Base-by-base conservation (phyloP, 37 sponge, comb jelly and placozoan species). In the Bolinopsis microptera region DNA sequence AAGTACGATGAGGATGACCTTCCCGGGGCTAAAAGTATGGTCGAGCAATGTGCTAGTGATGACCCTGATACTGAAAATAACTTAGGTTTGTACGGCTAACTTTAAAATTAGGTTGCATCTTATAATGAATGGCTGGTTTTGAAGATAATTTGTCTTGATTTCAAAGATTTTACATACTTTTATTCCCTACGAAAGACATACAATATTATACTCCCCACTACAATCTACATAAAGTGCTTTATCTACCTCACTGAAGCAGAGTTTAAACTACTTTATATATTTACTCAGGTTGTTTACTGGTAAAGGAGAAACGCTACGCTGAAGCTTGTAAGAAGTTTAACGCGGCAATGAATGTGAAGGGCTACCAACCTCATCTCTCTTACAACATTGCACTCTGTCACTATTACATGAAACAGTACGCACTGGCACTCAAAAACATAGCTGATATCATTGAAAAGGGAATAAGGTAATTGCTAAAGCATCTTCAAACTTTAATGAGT, bases 401-500 rank as follows among this genome's bases (percentile, higher is more conserved):
- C 92, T 98, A 98, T 94, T 95, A 93, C 92, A 93, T 97, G 95
- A 97, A 94, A 86, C 95, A 96, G 77, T 96, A 96, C 82, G 95
- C 97, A 0, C 83, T 94, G 8, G 83, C 99, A 32, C 96, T 97
- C 61, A 98, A 98, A 93, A 94, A 95, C 95, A 97, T 98, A 37
- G 94, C 96, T 34, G 99, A 98, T 69, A 94, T 98, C 68, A 95
- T 98, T 25, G 99, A 98, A 94, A 94, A 94, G 69, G 99, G 96
- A 32, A 97, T 98, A 36, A 95, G 94, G 69, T 97, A 97, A 77
- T 24, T 67, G 18, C n/a, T n/a, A n/a, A n/a, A n/a, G n/a, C n/a
- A n/a, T n/a, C n/a, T n/a, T n/a, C n/a, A n/a, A n/a, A n/a, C n/a
- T n/a, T n/a, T n/a, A n/a, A n/a, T n/a, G n/a, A n/a, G n/a, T n/a